Evolutionary conservation across 2,888 invertebrate species (phyloP).

Genomic region (Iphiclides podalirius): DNA sequence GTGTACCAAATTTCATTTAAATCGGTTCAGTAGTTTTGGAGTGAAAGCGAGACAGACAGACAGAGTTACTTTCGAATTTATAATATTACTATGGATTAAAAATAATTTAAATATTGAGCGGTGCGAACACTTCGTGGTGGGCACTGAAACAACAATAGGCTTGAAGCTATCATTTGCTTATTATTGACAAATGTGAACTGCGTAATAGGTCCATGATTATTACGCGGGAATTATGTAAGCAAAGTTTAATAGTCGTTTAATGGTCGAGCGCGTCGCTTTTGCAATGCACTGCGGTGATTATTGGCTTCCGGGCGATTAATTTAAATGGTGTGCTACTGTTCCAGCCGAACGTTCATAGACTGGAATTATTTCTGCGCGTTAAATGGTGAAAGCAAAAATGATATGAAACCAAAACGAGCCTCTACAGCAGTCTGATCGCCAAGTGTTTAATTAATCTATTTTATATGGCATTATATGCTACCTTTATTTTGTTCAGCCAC

Average conservation of each 20-base stretch:
- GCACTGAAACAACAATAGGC: background rate
- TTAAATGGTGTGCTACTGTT: slow-evolving; percentile 16
- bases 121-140: slow-evolving; percentile 1
- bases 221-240: slow-evolving; percentile 17
- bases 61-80: no score
- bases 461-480: no score
- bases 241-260: slow-evolving; percentile 22
- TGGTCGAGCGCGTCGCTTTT: slow-evolving; percentile 22
- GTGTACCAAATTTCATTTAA: no score
- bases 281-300: slow-evolving; percentile 19
- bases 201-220: slow-evolving; percentile 17
- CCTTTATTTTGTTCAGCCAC: no score
- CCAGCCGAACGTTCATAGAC: slow-evolving; percentile 16
- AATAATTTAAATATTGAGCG: no score
- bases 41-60: no score
- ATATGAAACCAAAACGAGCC: background rate
- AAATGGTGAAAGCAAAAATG: background rate
- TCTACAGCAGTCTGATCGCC: no score
- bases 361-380: background rate
- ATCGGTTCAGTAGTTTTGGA: no score
- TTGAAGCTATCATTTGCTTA: slow-evolving; percentile 11
- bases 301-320: slow-evolving; percentile 23
- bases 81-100: no score
- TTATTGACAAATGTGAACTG: slow-evolving; percentile 10
- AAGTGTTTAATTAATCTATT: no score